Evolutionary conservation across 2,888 invertebrate species (phyloP).

Genomic region (Trachelus troglodyta): DNA sequence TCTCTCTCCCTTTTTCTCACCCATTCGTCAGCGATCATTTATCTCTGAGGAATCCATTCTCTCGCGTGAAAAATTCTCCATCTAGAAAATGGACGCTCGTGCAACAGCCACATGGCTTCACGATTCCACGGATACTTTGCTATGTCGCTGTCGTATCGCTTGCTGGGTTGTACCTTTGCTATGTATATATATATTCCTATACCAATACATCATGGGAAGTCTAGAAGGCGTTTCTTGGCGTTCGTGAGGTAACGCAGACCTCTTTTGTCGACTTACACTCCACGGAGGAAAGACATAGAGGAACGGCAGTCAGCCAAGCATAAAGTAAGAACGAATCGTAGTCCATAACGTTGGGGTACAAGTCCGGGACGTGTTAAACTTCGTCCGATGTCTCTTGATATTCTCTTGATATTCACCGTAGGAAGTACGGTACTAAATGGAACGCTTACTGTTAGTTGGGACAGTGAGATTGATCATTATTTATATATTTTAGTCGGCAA

Average conservation of each 20-base stretch:
- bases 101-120: not conserved
- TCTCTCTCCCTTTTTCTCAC: slow-evolving; percentile 1
- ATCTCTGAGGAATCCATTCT: not conserved
- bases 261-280: slow-evolving; percentile 26
- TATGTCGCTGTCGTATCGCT: not conserved
- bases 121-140: not conserved
- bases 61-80: not conserved
- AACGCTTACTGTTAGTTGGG: no score
- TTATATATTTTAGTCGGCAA: not conserved
- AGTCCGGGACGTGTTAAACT: slow-evolving; percentile 35
- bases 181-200: not conserved
- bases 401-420: not conserved
- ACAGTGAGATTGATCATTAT: no score
- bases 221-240: slow-evolving; percentile 43
- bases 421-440: not conserved
- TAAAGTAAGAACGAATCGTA: slow-evolving; percentile 58
- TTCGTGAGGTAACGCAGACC: slow-evolving; percentile 33
- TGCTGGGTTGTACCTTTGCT: not conserved
- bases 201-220: not conserved
- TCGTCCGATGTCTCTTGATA: not conserved
- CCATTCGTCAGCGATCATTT: not conserved
- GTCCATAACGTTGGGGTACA: slow-evolving; percentile 49
- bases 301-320: slow-evolving; percentile 49
- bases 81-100: not conserved
- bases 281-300: slow-evolving; percentile 40